Evolutionary conservation across 2,888 invertebrate genomes (phyloP), one percentile per base, ranked within the genome.

Genomic region (Nezara viridula): DNA sequence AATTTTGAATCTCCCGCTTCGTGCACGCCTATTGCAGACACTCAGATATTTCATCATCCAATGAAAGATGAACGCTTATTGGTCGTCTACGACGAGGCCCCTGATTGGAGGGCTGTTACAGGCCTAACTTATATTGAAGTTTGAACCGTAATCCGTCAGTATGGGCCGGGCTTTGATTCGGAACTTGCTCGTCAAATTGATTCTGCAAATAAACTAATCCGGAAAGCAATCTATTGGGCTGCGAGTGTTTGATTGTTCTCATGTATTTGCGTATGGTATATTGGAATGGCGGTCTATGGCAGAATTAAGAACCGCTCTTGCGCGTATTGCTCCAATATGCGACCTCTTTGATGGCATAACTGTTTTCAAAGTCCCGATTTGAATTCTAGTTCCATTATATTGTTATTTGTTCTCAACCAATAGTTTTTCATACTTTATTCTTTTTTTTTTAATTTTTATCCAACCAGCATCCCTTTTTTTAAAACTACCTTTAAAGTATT

Each of bases 81-180:
- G 81, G 81, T 47, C n/a, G 81, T 19, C 81, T 44, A 6, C 81
- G 81, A 81, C 81, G 44, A 81, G 16, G 44, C 81, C 24, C 12
- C 24, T 81, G 81, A 81, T 81, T 81, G 81, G 47, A 81, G 81
- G 44, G 44, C 81, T 47, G 81, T 81, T 81, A 81, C 81, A 14
- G 81, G 81, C 66, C 81, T 81, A 81, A 81, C 81, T 81, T 81
- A 81, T 81, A 81, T 81, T 81, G 81, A 81, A 81, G 81, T 81
- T 81, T 81, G 44, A 47, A n/a, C 47, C 81, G 40, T 81, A 81
- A 81, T 81, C 81, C 81, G 81, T 81, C 81, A 81, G 44, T 81
- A 81, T 47, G 44, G 81, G n/a, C 44, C 21, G 81, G 44, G 81
- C 81, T 44, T 81, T 81, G 81, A 81, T 81, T 81, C n/a, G 12